Evolutionary conservation across 2,797 vertebrate species (phyloP), one percentile per base, ranked within the genome.

Genomic region (Lacerta bilineata): DNA sequence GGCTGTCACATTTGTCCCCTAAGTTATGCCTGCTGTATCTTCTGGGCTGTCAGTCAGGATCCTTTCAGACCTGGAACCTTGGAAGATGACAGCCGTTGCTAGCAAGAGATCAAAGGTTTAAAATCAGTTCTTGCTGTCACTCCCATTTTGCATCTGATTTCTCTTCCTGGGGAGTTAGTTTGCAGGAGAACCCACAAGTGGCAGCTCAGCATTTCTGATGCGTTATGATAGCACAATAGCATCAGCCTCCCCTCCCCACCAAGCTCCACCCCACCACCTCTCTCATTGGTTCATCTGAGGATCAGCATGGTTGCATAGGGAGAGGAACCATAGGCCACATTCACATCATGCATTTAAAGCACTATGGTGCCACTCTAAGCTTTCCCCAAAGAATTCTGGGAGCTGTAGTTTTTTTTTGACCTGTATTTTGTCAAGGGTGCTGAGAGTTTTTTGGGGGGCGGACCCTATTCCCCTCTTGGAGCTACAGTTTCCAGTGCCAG

Each of bases 91-190:
- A 61, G 85, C 87, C 92, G 88, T 79, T 85, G 87, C 85, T 90
- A 92, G 88, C 86, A 77, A 69, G 91, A 81, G 91, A 95, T 94
- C 94, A 95, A 91, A 94, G 90, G 92, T 94, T 92, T 93, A 92
- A 80, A 55, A 92, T 95, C 87, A 2, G 9, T 89, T 88, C 87
- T 86, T 94, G 83, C 89, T 94, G 94, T 95, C 94, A 91, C 80
- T 86, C 87, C 64, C 84, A 50, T 87, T 95, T 94, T 90, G 61
- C 89, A 87, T 92, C 91, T 87, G 85, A 50, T 93, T 91, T 89
- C 87, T 92, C 83, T 90, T 92, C 69, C 64, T 91, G 90, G 77
- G 82, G 25, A 91, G 36, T 4, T 90, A 92, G 33, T 3, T 88
- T 41, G 0, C 3, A 27, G 41, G 83, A 89, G 88, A 85, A 85